Conservation (phyloP, 2,888 invertebrate genomes). For the Invenusta paracnida region DNA sequence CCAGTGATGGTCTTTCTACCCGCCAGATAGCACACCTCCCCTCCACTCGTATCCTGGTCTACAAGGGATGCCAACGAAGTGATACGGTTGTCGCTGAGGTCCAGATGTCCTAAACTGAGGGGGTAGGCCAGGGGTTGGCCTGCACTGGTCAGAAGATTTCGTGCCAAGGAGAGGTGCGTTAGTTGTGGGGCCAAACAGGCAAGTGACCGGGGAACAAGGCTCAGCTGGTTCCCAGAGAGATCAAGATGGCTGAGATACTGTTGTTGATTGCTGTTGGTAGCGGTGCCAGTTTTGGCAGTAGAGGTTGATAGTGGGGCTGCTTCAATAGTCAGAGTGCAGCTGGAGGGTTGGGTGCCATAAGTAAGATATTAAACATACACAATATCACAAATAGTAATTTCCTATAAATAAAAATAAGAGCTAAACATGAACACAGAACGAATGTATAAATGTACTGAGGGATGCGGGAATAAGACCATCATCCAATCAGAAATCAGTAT, state of each 20-base stretch:
- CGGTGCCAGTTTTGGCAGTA: background rate
- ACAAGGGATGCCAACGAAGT: constrained; percentile 19
- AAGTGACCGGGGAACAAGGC: background rate
- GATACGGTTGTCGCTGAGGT: constrained; percentile 21
- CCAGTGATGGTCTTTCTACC: constrained; percentile 18
- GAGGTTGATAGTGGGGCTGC: background rate
- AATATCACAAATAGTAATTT: no score
- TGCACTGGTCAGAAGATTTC: constrained; percentile 20
- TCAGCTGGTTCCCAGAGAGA: background rate
- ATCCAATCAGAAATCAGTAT: no score
- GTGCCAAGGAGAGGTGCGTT: background rate
- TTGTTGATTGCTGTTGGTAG: background rate
- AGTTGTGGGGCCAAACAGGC: background rate
- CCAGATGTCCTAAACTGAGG: background rate
- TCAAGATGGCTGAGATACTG: constrained; percentile 9
- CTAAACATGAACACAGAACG: no score
- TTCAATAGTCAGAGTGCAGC: no score
- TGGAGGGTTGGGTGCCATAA: no score
- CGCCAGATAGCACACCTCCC: background rate
- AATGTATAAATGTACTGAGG: no score
- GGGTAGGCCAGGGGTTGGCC: constrained; percentile 31
- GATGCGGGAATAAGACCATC: no score
- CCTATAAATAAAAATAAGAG: no score
- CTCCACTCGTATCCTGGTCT: background rate
- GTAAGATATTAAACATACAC: no score